Evolutionary conservation across 2,113 vertebrate species (phyloP), one percentile per base, ranked within the genome.

Genomic region (Hoplias malabaricus): DNA sequence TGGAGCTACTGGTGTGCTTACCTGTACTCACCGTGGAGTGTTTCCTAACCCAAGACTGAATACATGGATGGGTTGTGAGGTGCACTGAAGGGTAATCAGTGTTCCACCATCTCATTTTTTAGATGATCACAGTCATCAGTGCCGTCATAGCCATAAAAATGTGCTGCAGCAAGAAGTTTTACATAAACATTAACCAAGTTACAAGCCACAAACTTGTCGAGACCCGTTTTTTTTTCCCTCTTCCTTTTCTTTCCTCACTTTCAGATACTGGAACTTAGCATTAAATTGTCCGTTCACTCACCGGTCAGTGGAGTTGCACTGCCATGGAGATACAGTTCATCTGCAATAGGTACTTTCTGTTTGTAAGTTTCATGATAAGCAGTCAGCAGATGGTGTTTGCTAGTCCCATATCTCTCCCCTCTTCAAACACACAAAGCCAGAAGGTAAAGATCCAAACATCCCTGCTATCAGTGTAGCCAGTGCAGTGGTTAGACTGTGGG

Each of bases 121-220:
- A 2, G 9, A 46, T 46, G 43, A 10, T 10, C 53, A 23, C 21
- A 1, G 9, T 36, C 33, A 62, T 73, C 38, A 73, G 73, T 16
- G 43, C 56, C 56, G 75, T 69, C 54, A 53, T 68, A 66, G 66
- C 66, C 68, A 65, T 77, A 63, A 68, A 72, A 68, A 73, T 75
- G 36, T 34, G 73, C 33, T n/a, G 21, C 65, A 43, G 62, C 62
- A 53, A 53, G 65, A 74, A 80, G 70, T 66, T 48, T 42, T 40
- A 23, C 34, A 65, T 66, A 31, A 34, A 66, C 46, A 63, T 63
- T 29, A 43, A 69, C 61, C 27, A 34, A 50, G 36, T 48, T n/a
- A 66, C 48, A 54, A 75, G 72, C 62, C 65, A 71, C 43, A 21
- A 25, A 16, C 7, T 40, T 16, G n/a, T 75, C 6, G 21, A 61